phyloP scores from a whole-genome alignment of 2,888 invertebrate species.

The Pheosia tremula region DNA sequence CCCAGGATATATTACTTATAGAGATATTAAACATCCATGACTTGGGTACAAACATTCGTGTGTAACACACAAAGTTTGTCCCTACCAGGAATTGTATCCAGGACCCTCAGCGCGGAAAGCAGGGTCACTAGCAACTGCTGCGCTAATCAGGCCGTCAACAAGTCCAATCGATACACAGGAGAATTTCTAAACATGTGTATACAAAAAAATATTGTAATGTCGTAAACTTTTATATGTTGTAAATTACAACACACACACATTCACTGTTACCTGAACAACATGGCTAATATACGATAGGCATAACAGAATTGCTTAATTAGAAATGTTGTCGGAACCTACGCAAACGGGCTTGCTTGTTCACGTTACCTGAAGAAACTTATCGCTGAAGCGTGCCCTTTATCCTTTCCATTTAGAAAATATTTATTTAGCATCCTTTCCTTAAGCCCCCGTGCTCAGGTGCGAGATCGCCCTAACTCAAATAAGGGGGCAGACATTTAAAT shows the following conservation, averaged over 20 bases:
- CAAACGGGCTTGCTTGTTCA: conserved; percentile 68
- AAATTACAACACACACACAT: conserved; percentile 34
- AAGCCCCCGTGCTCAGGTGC: conserved; percentile 76
- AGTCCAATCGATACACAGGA: too few species aligned
- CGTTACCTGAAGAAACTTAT: conserved; percentile 70
- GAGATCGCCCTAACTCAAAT: conserved; percentile 77
- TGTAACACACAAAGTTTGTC: too few species aligned
- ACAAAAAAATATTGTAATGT: not conserved
- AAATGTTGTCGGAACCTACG: conserved; percentile 65
- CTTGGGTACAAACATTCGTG: too few species aligned
- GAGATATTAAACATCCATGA: too few species aligned
- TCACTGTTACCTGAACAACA: conserved; percentile 28
- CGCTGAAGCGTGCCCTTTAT: conserved; percentile 74
- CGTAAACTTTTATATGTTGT: conserved; percentile 19
- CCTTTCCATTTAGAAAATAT: conserved; percentile 79
- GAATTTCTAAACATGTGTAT: too few species aligned
- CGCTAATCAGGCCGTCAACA: too few species aligned
- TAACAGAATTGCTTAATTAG: conserved; percentile 68
- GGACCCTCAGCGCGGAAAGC: too few species aligned
- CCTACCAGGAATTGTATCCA: too few species aligned
- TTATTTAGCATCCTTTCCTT: conserved; percentile 80
- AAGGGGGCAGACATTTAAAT: conserved; percentile 74
- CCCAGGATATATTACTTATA: too few species aligned
- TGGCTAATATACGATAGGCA: conserved; percentile 39
- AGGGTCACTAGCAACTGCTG: too few species aligned